Conservation (phyloP, 2,113 vertebrate species). For the Egretta garzetta region DNA sequence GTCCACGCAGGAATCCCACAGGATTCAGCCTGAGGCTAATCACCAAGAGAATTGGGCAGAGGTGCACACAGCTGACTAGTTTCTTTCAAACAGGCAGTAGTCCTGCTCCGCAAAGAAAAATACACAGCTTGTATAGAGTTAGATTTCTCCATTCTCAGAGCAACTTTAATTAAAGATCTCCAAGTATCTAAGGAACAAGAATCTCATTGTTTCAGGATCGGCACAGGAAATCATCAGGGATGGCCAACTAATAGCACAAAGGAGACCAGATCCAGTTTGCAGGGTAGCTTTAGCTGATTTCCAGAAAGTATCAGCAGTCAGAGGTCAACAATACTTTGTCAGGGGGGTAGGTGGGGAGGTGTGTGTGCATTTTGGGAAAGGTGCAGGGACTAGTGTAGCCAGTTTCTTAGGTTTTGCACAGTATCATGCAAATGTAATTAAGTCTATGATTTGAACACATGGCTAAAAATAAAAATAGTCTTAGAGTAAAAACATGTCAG, state of each 20-base stretch:
- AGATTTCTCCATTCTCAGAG: neutral
- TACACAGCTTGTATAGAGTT: neutral
- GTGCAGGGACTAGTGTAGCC: neutral
- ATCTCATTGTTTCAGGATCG: neutral
- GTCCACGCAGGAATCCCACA: neutral
- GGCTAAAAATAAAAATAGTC: neutral
- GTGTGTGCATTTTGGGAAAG: neutral
- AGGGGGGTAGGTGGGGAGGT: fast-evolving
- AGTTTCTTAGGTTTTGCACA: neutral
- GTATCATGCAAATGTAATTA: neutral
- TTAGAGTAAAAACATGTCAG: neutral
- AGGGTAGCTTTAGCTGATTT: neutral
- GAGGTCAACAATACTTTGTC: neutral
- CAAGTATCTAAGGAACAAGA: neutral
- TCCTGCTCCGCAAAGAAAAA: neutral
- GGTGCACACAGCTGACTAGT: neutral
- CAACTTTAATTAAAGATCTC: neutral
- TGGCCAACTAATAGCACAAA: neutral
- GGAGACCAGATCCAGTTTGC: neutral
- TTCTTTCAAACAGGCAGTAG: neutral
- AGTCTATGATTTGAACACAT: neutral
- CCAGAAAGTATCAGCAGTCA: neutral
- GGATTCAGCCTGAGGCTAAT: neutral
- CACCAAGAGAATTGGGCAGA: neutral
- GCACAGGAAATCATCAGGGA: neutral